Conservation (phyloP, 2,797 vertebrate species). For the Cichlasoma orientale region DNA sequence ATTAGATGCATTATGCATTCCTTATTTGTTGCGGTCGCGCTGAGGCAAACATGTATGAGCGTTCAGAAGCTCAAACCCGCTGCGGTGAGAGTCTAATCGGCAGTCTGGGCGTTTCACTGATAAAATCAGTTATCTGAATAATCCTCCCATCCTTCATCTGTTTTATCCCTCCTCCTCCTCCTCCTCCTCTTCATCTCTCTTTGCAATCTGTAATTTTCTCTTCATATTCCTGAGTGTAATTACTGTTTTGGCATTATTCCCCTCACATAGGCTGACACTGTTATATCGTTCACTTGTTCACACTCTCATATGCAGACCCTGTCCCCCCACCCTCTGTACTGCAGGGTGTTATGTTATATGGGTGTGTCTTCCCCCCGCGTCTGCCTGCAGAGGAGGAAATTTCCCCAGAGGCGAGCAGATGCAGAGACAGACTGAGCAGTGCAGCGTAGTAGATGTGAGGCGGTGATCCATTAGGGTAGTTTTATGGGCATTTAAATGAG, state of each 20-base stretch:
- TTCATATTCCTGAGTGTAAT: background rate
- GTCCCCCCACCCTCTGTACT: constrained; percentile 13
- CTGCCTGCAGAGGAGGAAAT: constrained; percentile 48
- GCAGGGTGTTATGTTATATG: constrained; percentile 38
- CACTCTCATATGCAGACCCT: background rate
- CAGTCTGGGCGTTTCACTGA: background rate
- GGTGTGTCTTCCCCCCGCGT: constrained; percentile 50
- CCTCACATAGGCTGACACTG: background rate
- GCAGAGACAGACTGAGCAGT: constrained; percentile 26
- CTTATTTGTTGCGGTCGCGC: background rate
- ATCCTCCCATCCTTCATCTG: background rate
- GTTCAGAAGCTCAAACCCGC: background rate
- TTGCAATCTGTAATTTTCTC: background rate
- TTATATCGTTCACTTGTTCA: background rate
- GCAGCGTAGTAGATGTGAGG: constrained; percentile 14
- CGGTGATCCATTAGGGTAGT: background rate
- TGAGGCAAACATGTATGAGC: background rate
- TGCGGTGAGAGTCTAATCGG: background rate
- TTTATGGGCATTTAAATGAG: constrained; percentile 13
- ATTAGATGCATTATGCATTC: background rate
- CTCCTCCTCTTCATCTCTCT: background rate
- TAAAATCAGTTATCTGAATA: background rate
- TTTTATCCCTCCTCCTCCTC: background rate
- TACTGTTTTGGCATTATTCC: background rate
- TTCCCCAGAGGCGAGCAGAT: constrained; percentile 23